A percentile compares a stretch with the other conserved stretches of the same genome.
These are phyloP conservation scores for Lasioglossum vierecki DNA, from an alignment of 2,888 invertebrate species.

Conservation along the genomic window DNA sequence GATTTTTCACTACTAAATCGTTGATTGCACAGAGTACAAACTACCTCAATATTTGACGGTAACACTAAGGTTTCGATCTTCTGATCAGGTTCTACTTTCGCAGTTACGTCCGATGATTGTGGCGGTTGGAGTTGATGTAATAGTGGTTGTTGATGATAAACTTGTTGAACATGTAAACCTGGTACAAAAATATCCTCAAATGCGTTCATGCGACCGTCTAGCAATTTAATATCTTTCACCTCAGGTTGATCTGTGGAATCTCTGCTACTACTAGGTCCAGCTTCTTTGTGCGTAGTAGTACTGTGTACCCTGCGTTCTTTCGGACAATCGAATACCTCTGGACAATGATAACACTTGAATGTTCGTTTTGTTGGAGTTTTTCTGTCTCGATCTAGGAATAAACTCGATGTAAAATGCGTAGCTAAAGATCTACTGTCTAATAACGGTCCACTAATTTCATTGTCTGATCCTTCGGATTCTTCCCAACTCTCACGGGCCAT, in stretches of 20 bases:
- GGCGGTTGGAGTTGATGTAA: slow-evolving; percentile 81
- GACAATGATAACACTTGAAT: slow-evolving; percentile 87
- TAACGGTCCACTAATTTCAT: slow-evolving; percentile 82
- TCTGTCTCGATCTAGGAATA: slow-evolving; percentile 82
- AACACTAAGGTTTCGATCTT: slow-evolving; percentile 75
- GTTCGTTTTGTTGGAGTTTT: slow-evolving; percentile 83
- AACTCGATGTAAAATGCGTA: slow-evolving; percentile 82
- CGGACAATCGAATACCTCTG: slow-evolving; percentile 86
- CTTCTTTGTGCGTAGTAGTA: slow-evolving; percentile 85
- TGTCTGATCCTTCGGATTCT: slow-evolving; percentile 88
- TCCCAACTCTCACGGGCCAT: slow-evolving; percentile 89
- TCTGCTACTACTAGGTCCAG: slow-evolving; percentile 80
- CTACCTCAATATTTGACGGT: slow-evolving; percentile 76
- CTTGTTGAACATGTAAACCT: slow-evolving; percentile 76
- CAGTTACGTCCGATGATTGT: slow-evolving; percentile 69
- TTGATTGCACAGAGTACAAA: slow-evolving; percentile 80
- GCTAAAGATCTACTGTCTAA: slow-evolving; percentile 82
- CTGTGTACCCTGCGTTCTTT: slow-evolving; percentile 88
- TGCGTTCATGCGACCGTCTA: slow-evolving; percentile 80
- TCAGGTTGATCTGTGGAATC: slow-evolving; percentile 75
- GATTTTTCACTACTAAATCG: slow-evolving; percentile 80
- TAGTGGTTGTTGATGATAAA: slow-evolving; percentile 77
- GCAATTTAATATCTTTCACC: slow-evolving; percentile 80
- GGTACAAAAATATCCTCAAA: slow-evolving; percentile 82
- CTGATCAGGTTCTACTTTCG: slow-evolving; percentile 76